phyloP scores from a whole-genome alignment of 2,113 vertebrate species.

The Neofelis nebulosa region DNA sequence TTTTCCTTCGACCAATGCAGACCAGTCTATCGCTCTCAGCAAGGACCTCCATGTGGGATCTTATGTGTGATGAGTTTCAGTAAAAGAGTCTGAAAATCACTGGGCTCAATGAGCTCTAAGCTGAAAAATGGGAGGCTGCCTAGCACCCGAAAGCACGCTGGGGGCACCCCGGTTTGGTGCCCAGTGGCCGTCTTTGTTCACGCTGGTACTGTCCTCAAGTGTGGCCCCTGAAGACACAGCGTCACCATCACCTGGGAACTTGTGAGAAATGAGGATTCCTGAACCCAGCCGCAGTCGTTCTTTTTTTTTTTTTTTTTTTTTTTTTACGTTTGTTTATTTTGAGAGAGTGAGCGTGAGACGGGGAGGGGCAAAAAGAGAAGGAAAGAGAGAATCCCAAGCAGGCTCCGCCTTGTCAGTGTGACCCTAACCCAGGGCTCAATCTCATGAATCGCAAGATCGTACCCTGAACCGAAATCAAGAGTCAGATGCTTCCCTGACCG shows the following conservation, averaged over 20 bases:
- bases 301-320: background rate
- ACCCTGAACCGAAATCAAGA: no score
- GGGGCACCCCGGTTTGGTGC: background rate
- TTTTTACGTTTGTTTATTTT: no score
- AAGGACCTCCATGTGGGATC: background rate
- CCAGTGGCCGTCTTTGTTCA: background rate
- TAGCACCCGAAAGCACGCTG: no score
- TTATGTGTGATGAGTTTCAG: background rate
- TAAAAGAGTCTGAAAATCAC: background rate
- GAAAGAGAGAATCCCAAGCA: no score
- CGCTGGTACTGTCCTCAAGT: background rate
- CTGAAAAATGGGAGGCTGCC: background rate
- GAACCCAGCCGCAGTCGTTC: fast-evolving
- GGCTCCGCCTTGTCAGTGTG: no score
- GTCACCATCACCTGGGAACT: background rate
- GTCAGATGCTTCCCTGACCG: no score
- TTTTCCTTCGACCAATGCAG: background rate
- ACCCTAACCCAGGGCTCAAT: no score
- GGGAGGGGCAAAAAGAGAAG: no score
- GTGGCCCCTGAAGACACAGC: background rate
- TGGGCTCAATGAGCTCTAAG: background rate
- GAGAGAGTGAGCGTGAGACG: no score
- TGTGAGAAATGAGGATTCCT: background rate
- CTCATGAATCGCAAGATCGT: no score
- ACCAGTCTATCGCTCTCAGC: background rate